Evolutionary conservation across 2,797 vertebrate species (phyloP).

Genomic region (Siniperca obscura): DNA sequence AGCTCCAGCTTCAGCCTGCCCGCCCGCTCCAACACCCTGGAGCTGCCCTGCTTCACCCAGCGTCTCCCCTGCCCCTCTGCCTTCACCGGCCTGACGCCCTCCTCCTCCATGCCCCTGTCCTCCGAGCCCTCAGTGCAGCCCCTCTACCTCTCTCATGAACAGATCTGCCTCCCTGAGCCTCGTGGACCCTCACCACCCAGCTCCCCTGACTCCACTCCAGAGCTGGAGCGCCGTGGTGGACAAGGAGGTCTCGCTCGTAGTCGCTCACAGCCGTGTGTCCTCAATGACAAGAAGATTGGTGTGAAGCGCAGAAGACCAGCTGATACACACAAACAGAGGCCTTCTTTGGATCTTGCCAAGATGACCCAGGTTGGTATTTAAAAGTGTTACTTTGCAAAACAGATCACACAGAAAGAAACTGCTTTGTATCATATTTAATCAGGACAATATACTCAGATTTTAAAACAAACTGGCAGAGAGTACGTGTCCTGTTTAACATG

Average conservation of each 20-base stretch:
- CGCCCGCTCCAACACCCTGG: conserved; percentile 82
- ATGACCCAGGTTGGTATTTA: conserved; percentile 92
- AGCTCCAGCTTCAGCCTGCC: conserved; percentile 97
- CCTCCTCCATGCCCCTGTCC: conserved; percentile 63
- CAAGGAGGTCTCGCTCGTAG: conserved; percentile 89
- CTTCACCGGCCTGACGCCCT: conserved; percentile 69
- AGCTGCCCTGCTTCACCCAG: conserved; percentile 77
- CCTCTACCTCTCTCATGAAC: conserved; percentile 91
- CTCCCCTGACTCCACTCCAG: conserved; percentile 90
- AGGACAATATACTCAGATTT: neutral
- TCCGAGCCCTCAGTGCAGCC: conserved; percentile 81
- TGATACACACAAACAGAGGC: conserved; percentile 90
- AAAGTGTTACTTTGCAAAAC: neutral
- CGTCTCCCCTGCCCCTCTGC: conserved; percentile 65
- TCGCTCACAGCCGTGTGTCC: conserved; percentile 94
- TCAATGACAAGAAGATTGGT: conserved; percentile 92
- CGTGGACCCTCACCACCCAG: conserved; percentile 84
- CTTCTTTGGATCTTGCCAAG: conserved; percentile 95
- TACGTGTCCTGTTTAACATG: neutral
- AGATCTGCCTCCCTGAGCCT: conserved; percentile 85
- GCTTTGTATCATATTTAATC: conserved; percentile 3
- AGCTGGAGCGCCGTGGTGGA: conserved; percentile 85
- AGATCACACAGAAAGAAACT: neutral
- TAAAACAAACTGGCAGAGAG: neutral
- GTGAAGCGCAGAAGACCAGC: conserved; percentile 91